A percentile compares a stretch with the other conserved stretches of the same genome.
These are phyloP conservation scores for Psylliodes chrysocephalus DNA, from an alignment of 2,888 invertebrate genomes.

Conservation along the genomic window DNA sequence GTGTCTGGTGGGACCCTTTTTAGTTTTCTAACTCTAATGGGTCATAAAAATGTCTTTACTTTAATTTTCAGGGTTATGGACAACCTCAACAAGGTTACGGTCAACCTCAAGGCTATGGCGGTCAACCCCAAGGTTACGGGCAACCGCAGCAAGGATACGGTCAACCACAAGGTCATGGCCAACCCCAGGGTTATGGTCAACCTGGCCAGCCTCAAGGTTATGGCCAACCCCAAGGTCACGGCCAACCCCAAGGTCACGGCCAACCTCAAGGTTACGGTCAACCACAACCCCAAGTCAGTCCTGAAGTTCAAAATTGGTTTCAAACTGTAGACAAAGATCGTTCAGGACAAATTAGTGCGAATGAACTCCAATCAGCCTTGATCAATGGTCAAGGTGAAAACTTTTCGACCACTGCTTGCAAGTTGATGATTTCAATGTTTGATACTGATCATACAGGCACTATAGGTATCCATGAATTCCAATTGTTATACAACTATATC, in stretches of 20 bases:
- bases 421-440: conserved; percentile 92
- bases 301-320: conserved; percentile 19
- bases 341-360: conserved; percentile 82
- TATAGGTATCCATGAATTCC: conserved; percentile 86
- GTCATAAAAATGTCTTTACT: too few relatives aligned
- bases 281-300: not conserved
- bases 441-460: conserved; percentile 85
- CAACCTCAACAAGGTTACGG: not conserved
- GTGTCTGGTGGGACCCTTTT: too few relatives aligned
- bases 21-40: too few relatives aligned
- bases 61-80: not conserved
- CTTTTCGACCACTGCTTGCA: conserved; percentile 85
- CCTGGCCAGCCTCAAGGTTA: not conserved
- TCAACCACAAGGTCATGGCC: not conserved
- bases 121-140: conserved; percentile 5
- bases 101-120: not conserved
- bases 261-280: conserved; percentile 12
- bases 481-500: conserved; percentile 86
- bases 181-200: conserved; percentile 6
- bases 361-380: conserved; percentile 82
- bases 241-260: conserved; percentile 1
- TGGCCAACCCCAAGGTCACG: not conserved
- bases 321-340: conserved; percentile 82
- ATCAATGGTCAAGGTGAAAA: conserved; percentile 88
- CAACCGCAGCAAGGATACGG: not conserved